phyloP scores from a whole-genome alignment of 2,113 vertebrate species.

The Pongo pygmaeus region DNA sequence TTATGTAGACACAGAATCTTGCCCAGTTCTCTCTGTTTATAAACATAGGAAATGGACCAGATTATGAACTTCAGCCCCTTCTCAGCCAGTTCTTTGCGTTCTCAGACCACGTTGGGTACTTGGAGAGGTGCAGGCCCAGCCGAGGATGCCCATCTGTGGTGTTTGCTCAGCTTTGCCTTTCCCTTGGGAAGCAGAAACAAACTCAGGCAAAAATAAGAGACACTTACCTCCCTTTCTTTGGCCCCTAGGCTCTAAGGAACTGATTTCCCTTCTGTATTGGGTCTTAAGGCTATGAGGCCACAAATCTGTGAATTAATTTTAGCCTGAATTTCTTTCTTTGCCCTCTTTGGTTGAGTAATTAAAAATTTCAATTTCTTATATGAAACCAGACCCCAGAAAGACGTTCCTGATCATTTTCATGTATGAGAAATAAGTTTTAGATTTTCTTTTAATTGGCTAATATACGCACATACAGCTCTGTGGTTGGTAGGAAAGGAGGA shows the following conservation, averaged over 20 bases:
- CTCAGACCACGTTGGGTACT: background rate
- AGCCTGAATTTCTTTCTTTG: slow-evolving; percentile 20
- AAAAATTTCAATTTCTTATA: slow-evolving; percentile 52
- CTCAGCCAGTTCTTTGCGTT: background rate
- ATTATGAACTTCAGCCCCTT: background rate
- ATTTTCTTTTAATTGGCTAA: slow-evolving; percentile 50
- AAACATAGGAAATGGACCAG: background rate
- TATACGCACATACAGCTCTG: background rate
- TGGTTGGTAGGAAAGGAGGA: slow-evolving; percentile 11
- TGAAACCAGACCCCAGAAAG: slow-evolving; percentile 26
- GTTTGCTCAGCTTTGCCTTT: background rate
- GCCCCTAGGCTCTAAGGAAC: background rate
- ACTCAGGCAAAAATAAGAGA: background rate
- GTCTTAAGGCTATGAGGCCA: background rate
- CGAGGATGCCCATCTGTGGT: background rate
- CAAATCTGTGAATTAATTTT: slow-evolving; percentile 46
- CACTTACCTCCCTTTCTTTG: background rate
- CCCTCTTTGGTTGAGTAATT: background rate
- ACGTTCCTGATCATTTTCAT: slow-evolving; percentile 17
- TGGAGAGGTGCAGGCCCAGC: background rate
- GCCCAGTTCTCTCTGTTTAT: background rate
- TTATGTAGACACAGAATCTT: background rate
- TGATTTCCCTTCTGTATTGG: background rate
- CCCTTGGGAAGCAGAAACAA: background rate
- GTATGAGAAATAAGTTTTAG: slow-evolving; percentile 9